phyloP scores from a whole-genome alignment of 2,113 vertebrate species.

The Dolichallabes microphthalmus region DNA sequence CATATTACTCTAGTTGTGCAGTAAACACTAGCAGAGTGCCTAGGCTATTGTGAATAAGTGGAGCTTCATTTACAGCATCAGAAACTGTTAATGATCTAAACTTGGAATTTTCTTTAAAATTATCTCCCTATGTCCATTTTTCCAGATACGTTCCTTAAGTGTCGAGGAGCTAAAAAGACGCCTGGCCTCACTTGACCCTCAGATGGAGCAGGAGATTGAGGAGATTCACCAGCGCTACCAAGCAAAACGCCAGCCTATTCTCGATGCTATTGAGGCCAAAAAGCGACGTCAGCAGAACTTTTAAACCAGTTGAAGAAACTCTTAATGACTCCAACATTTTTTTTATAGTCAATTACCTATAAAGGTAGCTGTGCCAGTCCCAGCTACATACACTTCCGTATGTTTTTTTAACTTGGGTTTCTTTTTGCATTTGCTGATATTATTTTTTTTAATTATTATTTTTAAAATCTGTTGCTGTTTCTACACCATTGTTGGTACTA shows the following conservation, averaged over 20 bases:
- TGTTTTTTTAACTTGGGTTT: conserved; percentile 4
- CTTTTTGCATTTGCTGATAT: neutral
- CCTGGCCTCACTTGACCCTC: conserved; percentile 90
- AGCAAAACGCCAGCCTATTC: conserved; percentile 93
- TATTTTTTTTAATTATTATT: neutral
- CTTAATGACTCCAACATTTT: neutral
- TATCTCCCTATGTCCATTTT: neutral
- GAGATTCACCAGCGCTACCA: conserved; percentile 95
- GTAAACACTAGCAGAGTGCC: neutral
- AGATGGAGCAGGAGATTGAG: conserved; percentile 99
- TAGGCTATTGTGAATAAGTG: neutral
- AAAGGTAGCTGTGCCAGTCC: conserved; percentile 37
- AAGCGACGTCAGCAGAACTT: conserved; percentile 96
- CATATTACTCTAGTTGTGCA: neutral
- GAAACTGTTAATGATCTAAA: neutral
- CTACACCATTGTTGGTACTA: conserved; percentile 41
- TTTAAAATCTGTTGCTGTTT: conserved; percentile 34
- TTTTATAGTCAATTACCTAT: conserved; percentile 7
- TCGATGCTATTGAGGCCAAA: conserved; percentile 98
- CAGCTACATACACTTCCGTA: neutral
- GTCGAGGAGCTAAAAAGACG: conserved; percentile 95
- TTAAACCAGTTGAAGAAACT: conserved; percentile 72
- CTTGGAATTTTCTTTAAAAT: neutral
- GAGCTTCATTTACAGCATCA: neutral
- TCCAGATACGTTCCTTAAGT: conserved; percentile 83